Base-by-base conservation (phyloP, 2,113 vertebrate species). In the Ornithorhynchus anatinus region DNA sequence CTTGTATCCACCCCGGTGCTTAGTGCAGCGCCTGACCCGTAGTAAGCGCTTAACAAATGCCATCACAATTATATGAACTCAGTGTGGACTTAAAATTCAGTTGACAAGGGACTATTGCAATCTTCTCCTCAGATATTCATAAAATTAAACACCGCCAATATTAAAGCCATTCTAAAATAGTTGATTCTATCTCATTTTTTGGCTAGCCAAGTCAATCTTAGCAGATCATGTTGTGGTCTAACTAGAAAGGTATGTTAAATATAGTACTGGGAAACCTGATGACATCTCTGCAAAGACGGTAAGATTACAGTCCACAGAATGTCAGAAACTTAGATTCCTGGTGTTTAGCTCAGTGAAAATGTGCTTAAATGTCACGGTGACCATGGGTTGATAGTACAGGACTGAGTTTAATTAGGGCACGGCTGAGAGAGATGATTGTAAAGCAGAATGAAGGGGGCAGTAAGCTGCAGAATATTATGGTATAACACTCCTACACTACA, bases 231-330 rank as follows among this genome's bases (percentile, higher is more conserved):
- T 51, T 38, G 14, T 14, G 8, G 43, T 48, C 9, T 32, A 22
- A 17, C 62, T 38, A 35, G 14, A 40, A 69, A 5, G 52, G 52
- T 23, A 57, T 67, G 57, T 47, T 67, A 9, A 45, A 72, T 16
- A 4, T 40, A 17, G 42, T 77, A 59, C 56, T 75, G 69, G 60
- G 72, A 81, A 81, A 63, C 22, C 7, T 22, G 13, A 16, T 5
- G n/a, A 42, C 10, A 16, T 84, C 73, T 68, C 25, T 43, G 44
- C 40, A 43, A 37, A 37, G 71, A 44, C 25, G 33, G 29, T 20
- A 5, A 19, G 6, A 2, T 3, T 33, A 68, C 61, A 39, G 68
- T 76, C 78, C 61, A 69, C 76, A 44, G 40, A 35, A 43, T 19
- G 16, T 14, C 19, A 50, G 32, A 23, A 31, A 37, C 1, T 31